Conservation (phyloP, 2,113 vertebrate species). For the Ceyx margarethae region DNA sequence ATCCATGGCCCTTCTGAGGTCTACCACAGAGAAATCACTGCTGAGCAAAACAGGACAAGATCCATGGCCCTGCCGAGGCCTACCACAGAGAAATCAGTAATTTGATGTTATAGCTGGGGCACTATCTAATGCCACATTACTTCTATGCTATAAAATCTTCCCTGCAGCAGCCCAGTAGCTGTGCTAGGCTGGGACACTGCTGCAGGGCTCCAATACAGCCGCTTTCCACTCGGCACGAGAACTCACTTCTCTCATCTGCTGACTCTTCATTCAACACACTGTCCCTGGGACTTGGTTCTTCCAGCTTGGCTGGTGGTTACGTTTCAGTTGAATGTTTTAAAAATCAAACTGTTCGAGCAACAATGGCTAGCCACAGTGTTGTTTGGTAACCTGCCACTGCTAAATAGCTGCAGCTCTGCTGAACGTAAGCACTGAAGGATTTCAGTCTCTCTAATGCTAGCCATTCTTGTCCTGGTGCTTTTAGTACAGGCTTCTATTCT, state of each 20-base stretch:
- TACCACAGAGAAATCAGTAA: not conserved
- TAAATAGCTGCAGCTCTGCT: slow-evolving; percentile 55
- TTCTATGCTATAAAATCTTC: not conserved
- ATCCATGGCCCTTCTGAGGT: not conserved
- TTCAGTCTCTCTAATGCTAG: slow-evolving; percentile 34
- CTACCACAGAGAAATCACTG: not conserved
- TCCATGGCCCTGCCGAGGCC: not conserved
- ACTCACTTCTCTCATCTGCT: not conserved
- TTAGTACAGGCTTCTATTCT: slow-evolving; percentile 11
- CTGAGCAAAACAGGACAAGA: not conserved
- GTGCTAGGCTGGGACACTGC: not conserved
- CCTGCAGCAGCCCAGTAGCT: not conserved
- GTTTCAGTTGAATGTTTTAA: slow-evolving; percentile 55
- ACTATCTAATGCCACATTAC: not conserved
- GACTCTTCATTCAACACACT: slow-evolving; percentile 13
- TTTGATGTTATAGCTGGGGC: not conserved
- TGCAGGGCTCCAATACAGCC: not conserved
- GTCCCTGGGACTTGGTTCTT: not conserved
- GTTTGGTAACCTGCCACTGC: slow-evolving; percentile 47
- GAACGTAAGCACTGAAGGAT: slow-evolving; percentile 1
- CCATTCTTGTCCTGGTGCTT: slow-evolving; percentile 42
- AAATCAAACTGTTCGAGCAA: slow-evolving; percentile 67
- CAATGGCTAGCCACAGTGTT: slow-evolving; percentile 61
- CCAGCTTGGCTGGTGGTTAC: slow-evolving; percentile 25
- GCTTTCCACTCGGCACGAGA: not conserved